Base-by-base conservation (phyloP, 1,140 invertebrate species). In the Araneus ventricosus region DNA sequence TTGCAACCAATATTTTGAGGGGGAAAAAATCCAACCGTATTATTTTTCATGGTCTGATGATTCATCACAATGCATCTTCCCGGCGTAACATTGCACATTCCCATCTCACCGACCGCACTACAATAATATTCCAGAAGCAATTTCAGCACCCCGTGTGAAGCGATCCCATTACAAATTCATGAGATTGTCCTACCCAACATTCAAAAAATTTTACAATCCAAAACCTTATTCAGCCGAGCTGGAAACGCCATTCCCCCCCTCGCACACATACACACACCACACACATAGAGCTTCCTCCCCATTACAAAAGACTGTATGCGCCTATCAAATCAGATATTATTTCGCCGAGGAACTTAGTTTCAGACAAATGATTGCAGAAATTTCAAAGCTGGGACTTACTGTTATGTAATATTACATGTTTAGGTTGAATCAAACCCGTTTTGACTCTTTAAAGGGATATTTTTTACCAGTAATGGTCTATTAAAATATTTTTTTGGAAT, bases 91-190 rank as follows among this genome's bases (percentile, higher is more conserved):
- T 34, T 75, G 17, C 39, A n/a, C 30, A 80, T 80, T 39, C 80
- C n/a, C 17, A 45, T 82, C n/a, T 82, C 39, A 39, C 34, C 41
- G 27, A 52, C 80, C 30, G 39, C 80, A 82, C 37, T 39, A 27
- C 80, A 45, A 45, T 30, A 52, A 82, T 45, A 52, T 82, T 30
- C 39, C 80, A 45, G 22, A 52, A 39, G n/a, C 80, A 45, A 82
- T 45, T 82, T 45, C 41, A n/a, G n/a, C 80, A 82, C 37, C 79
- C 79, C 84, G 7, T 22, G 17, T 22, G 17, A 34, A 34, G 57
- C 84, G 59, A 88, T 88, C 86, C 86, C 61, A 88, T 88, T 88
- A 88, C 86, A 88, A 45, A 88, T 88, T 88, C 86, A 88, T 88
- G 86, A 88, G 61, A 70, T 88, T 67, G 86, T 88, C 37, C 86